These are phyloP conservation scores for Anomalospiza imberbis DNA, from an alignment of 2,797 vertebrate species.

Conservation along the genomic window DNA sequence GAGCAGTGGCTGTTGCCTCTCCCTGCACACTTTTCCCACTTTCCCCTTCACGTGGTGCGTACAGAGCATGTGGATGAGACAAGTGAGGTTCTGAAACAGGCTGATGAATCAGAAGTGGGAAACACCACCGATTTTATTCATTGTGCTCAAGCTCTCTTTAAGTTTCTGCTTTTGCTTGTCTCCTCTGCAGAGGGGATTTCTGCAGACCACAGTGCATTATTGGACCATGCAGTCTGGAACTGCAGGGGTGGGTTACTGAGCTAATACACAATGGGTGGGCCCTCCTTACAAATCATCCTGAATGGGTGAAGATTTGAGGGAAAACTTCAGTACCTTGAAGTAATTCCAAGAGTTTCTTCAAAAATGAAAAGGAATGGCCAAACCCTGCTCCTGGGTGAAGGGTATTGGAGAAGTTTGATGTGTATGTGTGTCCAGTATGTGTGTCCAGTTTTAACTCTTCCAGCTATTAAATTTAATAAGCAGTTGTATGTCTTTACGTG, in stretches of 20 bases:
- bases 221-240: background rate
- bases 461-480: background rate
- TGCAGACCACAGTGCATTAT: background rate
- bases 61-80: background rate
- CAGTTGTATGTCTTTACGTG: background rate
- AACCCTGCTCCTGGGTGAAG: background rate
- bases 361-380: background rate
- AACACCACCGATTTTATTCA: background rate
- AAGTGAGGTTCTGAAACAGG: background rate
- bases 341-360: background rate
- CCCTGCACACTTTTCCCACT: background rate
- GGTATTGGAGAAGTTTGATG: background rate
- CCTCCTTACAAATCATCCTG: background rate
- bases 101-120: background rate
- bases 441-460: background rate
- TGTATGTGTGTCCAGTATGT: background rate
- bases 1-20: background rate
- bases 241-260: background rate
- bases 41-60: fast-evolving
- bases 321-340: background rate
- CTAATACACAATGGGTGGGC: background rate
- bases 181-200: background rate
- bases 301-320: background rate
- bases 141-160: background rate
- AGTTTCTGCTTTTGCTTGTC: background rate